A percentile compares a stretch with the other conserved stretches of the same genome.
Conservation (phyloP, 2,888 invertebrate species). For the Plebejus argus region DNA sequence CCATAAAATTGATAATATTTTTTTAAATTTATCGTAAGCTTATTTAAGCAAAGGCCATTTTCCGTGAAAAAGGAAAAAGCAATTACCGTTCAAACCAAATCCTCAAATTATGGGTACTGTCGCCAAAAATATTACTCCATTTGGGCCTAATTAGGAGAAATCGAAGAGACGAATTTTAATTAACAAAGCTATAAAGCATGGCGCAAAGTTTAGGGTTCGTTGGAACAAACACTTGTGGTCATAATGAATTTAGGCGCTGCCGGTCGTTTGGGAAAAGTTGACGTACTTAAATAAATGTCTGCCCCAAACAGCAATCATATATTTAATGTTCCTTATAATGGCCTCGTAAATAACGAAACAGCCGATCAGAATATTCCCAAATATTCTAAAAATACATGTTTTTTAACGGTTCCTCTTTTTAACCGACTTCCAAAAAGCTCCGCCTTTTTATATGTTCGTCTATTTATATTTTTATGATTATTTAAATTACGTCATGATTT, state of each 20-base stretch:
- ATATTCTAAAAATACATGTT: constrained; percentile 40
- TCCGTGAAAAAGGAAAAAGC: not conserved
- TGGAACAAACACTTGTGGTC: constrained; percentile 41
- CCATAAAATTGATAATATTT: not conserved
- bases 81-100: constrained; percentile 8
- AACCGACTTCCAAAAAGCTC: no score
- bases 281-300: constrained; percentile 73
- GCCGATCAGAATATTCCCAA: constrained; percentile 1
- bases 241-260: constrained; percentile 66
- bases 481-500: not conserved
- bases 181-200: constrained; percentile 55
- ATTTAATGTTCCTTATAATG: constrained; percentile 75
- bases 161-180: constrained; percentile 26
- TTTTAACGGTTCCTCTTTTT: constrained; percentile 43
- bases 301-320: constrained; percentile 67
- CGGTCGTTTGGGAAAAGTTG: constrained; percentile 73
- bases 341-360: constrained; percentile 60
- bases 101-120: not conserved
- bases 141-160: constrained; percentile 2
- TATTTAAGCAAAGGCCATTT: not conserved
- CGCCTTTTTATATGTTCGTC: no score
- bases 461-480: no score
- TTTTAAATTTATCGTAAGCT: not conserved
- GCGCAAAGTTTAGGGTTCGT: constrained; percentile 60
- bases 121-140: constrained; percentile 11